phyloP scores from a whole-genome alignment of 2,797 vertebrate genomes.

The Thalassophryne amazonica region DNA sequence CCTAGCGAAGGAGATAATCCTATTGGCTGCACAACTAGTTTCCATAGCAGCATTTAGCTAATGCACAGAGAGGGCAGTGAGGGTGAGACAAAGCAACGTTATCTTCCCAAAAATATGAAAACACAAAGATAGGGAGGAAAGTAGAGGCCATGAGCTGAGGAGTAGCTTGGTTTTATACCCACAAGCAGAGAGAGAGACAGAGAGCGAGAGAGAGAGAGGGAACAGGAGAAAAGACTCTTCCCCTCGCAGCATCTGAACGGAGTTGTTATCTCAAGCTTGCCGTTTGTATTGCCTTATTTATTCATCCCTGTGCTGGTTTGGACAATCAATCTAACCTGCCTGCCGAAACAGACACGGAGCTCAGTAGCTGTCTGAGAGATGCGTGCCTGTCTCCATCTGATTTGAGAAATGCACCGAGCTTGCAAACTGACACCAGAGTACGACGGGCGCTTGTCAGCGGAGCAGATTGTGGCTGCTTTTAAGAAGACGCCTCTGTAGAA shows the following conservation, averaged over 20 bases:
- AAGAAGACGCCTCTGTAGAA: constrained; percentile 33
- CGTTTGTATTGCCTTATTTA: constrained; percentile 67
- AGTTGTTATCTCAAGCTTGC: constrained; percentile 53
- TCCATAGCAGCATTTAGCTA: constrained; percentile 71
- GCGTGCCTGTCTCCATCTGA: constrained; percentile 37
- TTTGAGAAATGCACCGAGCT: constrained; percentile 45
- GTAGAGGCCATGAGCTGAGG: constrained; percentile 9
- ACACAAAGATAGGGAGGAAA: constrained; percentile 27
- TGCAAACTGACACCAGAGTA: constrained; percentile 46
- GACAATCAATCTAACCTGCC: constrained; percentile 65
- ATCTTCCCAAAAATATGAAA: constrained; percentile 60
- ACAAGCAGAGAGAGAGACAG: constrained; percentile 30
- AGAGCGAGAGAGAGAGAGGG: too few species aligned
- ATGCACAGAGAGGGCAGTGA: constrained; percentile 51
- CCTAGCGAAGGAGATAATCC: constrained; percentile 40
- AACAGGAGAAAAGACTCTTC: too few species aligned
- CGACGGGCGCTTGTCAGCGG: constrained; percentile 22
- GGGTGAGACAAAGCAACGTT: constrained; percentile 53
- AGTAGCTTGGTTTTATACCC: constrained; percentile 33
- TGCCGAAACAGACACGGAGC: constrained; percentile 45
- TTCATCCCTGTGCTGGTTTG: constrained; percentile 50
- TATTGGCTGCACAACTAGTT: constrained; percentile 65
- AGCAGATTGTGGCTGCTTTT: constrained; percentile 9
- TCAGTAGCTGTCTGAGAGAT: constrained; percentile 35
- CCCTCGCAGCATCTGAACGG: constrained; percentile 25